These are phyloP conservation scores for Watsonalla cultraria DNA, from an alignment of 2,888 invertebrate species.

Conservation along the genomic window DNA sequence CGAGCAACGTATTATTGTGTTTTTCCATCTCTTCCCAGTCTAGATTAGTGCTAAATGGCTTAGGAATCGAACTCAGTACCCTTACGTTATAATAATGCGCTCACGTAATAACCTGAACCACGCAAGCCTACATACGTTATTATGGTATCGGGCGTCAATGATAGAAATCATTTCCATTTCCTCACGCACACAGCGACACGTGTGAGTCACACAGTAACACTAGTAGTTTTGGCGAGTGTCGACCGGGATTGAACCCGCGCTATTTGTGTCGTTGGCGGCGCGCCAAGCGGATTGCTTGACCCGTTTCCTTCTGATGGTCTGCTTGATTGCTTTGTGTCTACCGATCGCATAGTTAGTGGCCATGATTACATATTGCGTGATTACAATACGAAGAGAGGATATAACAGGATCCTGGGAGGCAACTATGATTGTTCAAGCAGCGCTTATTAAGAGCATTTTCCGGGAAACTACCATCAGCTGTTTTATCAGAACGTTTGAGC, in stretches of 20 bases:
- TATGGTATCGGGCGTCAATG: neutral
- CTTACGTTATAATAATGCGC: too few relatives aligned
- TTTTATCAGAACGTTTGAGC: too few relatives aligned
- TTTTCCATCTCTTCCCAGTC: too few relatives aligned
- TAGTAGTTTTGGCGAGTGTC: constrained; percentile 47
- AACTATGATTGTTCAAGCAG: too few relatives aligned
- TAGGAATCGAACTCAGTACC: too few relatives aligned
- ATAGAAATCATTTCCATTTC: neutral
- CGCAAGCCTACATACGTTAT: too few relatives aligned
- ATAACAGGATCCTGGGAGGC: neutral
- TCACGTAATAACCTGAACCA: too few relatives aligned
- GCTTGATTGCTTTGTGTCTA: constrained; percentile 25
- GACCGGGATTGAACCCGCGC: constrained; percentile 66
- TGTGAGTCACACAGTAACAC: constrained; percentile 65
- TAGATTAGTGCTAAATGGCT: too few relatives aligned
- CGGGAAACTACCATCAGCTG: too few relatives aligned
- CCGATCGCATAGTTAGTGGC: constrained; percentile 1
- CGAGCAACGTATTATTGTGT: too few relatives aligned
- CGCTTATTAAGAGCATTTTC: too few relatives aligned
- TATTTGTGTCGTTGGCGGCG: constrained; percentile 59
- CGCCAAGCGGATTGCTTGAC: constrained; percentile 44
- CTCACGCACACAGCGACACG: constrained; percentile 16
- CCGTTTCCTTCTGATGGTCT: constrained; percentile 37
- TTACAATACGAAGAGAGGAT: neutral
- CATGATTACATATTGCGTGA: neutral